Conservation (phyloP, 1,140 invertebrate genomes). For the Drosophila saltans region DNA sequence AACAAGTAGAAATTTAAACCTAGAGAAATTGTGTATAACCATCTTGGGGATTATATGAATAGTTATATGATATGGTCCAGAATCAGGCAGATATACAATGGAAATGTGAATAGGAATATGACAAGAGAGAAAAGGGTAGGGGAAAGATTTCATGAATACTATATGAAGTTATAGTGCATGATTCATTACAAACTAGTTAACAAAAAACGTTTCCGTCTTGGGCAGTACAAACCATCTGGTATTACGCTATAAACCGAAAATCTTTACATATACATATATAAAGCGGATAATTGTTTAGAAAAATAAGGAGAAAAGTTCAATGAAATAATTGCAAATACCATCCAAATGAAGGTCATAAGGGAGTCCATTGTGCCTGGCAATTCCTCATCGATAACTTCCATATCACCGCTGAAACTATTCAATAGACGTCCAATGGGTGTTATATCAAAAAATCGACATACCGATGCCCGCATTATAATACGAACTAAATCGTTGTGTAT, state of each 20-base stretch:
- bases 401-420: constrained; percentile 93
- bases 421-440: constrained; percentile 93
- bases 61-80: neutral
- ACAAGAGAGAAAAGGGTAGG: neutral
- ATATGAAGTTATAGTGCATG: neutral
- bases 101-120: neutral
- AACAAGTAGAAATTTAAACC: too few relatives aligned
- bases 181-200: neutral
- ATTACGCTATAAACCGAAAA: constrained; percentile 60
- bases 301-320: constrained; percentile 77
- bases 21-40: too few relatives aligned
- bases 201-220: neutral
- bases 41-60: neutral
- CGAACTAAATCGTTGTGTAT: constrained; percentile 88
- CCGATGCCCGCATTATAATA: constrained; percentile 89
- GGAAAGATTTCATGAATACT: neutral
- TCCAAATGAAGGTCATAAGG: constrained; percentile 88
- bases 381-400: constrained; percentile 91
- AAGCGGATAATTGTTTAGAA: constrained; percentile 54
- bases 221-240: constrained; percentile 67
- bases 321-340: constrained; percentile 84
- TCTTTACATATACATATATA: constrained; percentile 25
- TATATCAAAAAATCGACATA: constrained; percentile 91
- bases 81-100: neutral
- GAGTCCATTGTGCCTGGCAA: constrained; percentile 88